Conservation (phyloP, 2,113 vertebrate species). For the Mormyrus lacerda region DNA sequence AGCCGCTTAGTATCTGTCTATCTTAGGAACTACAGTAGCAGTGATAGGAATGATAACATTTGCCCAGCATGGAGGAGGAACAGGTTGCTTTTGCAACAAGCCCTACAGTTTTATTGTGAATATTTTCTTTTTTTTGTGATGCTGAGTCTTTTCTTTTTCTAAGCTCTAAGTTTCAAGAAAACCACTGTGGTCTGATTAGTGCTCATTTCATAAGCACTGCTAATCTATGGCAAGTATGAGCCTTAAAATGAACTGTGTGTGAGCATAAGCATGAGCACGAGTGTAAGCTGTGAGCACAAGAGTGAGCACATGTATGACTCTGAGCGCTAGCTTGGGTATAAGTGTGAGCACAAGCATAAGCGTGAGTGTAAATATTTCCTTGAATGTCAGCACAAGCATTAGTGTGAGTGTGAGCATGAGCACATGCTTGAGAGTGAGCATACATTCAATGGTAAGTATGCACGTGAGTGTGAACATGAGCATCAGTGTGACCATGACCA, state of each 20-base stretch:
- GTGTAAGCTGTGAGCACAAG: neutral
- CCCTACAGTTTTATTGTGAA: neutral
- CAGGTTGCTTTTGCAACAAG: neutral
- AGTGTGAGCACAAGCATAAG: neutral
- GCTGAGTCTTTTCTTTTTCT: neutral
- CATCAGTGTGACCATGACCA: no score
- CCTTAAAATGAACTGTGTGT: neutral
- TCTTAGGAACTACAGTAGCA: neutral
- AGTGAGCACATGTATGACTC: no score
- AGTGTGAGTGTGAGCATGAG: neutral
- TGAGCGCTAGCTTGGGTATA: no score
- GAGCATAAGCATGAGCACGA: no score
- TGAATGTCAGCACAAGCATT: neutral
- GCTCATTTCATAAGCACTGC: constrained; percentile 16
- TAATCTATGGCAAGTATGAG: neutral
- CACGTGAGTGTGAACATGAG: no score
- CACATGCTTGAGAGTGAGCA: no score
- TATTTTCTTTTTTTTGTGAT: neutral
- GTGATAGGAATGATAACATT: neutral
- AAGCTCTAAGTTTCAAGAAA: constrained; percentile 8
- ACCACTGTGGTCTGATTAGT: neutral
- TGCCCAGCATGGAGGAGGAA: neutral
- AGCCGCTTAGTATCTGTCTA: neutral
- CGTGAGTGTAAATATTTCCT: neutral
- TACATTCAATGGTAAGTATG: no score